phyloP scores from a whole-genome alignment of 2,888 invertebrate species.

The Drosophila engyochracea region DNA sequence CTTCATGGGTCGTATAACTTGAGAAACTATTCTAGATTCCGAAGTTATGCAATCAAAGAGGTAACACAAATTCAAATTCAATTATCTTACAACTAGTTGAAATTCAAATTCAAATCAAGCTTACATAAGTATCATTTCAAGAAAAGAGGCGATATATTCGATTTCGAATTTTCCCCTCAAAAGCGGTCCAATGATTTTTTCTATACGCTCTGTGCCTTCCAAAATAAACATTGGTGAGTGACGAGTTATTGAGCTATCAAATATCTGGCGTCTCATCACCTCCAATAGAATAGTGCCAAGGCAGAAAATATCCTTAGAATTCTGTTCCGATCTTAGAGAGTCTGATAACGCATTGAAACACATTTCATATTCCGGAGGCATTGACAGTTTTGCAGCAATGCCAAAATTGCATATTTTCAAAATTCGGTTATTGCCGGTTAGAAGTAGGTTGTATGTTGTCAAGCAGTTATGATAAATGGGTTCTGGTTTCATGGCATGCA shows the following conservation, averaged over 20 bases:
- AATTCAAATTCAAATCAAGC: background rate
- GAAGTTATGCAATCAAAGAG: background rate
- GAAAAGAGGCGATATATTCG: background rate
- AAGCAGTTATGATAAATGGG: background rate
- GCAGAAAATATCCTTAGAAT: background rate
- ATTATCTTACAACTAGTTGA: background rate
- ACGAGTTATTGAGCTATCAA: background rate
- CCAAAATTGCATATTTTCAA: background rate
- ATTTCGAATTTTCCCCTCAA: too few species aligned
- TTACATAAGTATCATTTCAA: constrained; percentile 1
- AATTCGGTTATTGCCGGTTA: background rate
- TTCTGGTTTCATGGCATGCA: background rate
- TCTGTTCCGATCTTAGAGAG: too few species aligned
- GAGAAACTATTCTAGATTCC: background rate
- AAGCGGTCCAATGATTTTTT: too few species aligned
- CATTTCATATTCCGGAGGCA: background rate
- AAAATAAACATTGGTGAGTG: background rate
- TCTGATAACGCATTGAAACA: too few species aligned
- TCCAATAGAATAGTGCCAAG: constrained; percentile 8
- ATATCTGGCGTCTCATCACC: background rate
- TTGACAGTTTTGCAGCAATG: background rate
- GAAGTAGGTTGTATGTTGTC: background rate
- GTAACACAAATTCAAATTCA: background rate
- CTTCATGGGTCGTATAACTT: background rate
- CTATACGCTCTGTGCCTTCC: background rate